Conservation (phyloP, 2,113 vertebrate genomes). For the Rana temporaria region DNA sequence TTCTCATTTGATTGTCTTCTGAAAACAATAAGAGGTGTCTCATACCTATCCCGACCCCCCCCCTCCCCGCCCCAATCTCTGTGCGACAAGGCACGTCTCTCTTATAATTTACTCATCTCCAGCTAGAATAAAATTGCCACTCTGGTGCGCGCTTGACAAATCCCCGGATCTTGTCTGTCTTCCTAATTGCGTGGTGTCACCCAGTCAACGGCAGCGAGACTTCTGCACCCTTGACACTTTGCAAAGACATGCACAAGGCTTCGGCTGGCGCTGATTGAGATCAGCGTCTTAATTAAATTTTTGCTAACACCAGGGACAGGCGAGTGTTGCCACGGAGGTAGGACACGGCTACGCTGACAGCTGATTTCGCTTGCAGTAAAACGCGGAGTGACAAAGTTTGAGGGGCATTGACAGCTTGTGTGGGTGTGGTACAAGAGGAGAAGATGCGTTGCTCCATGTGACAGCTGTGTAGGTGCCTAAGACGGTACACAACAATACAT, state of each 20-base stretch:
- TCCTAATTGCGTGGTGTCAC: conserved; percentile 62
- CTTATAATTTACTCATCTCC: conserved; percentile 66
- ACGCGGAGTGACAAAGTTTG: not conserved
- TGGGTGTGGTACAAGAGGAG: conserved; percentile 27
- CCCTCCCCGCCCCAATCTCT: conserved; percentile 57
- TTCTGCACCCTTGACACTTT: conserved; percentile 23
- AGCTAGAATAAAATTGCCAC: conserved; percentile 63
- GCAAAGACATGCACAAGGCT: conserved; percentile 17
- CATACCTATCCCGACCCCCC: not conserved
- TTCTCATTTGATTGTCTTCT: conserved; percentile 28
- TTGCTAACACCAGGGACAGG: conserved; percentile 27
- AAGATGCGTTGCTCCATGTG: not conserved
- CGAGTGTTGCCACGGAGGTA: not conserved
- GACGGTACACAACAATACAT: not conserved
- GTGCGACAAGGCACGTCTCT: conserved; percentile 56
- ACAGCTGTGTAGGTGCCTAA: conserved; percentile 20
- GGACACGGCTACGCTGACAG: not conserved
- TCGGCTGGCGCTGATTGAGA: conserved; percentile 45
- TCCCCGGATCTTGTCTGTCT: conserved; percentile 63
- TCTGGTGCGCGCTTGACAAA: conserved; percentile 63
- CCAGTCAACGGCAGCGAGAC: conserved; percentile 21
- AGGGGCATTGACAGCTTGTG: conserved; percentile 13
- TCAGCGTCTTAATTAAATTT: conserved; percentile 51
- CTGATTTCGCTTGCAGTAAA: not conserved
- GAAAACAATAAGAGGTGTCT: conserved; percentile 36